Evolutionary conservation across 2,888 invertebrate species (phyloP), one percentile per base, ranked within the genome.

Genomic region (Drosophila fulvimacula): DNA sequence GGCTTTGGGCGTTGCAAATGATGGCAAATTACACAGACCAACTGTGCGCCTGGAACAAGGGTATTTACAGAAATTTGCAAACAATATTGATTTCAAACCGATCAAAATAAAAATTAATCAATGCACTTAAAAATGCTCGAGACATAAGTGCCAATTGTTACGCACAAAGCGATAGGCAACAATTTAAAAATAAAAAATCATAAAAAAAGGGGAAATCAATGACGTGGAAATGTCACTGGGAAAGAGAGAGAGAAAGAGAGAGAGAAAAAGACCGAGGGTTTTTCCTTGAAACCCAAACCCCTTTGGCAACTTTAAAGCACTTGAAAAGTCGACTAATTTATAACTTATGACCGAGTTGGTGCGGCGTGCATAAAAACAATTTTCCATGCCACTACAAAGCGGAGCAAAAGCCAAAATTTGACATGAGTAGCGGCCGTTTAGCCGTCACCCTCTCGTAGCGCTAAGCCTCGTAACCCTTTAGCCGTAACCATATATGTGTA

Each of bases 311-410:
- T 82, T 83, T 82, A 81, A 82, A 82, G 72, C 76, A 82, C 86
- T 81, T 77, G 74, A 85, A 79, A 81, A 79, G 81, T 88, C 82
- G 76, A 89, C 86, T 90, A 90, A 90, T 90, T 90, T 90, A 90
- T 90, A 89, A 88, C 90, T 88, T 86, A 90, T 90, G 90, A 88
- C 73, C 75, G 68, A 59, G 58, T 51, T 51, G 73, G 70, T 79
- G 83, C 78, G 36, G 53, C 52, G 62, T 61, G 42, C 84, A 90
- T 89, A 86, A 91, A 91, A 90, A 90, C 91, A 91, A 92, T 91
- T 91, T 91, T 88, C 85, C 87, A 92, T 89, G 91, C 91, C 91
- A 91, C 91, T 91, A 92, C 91, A 92, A 91, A 90, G 88, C 88
- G 79, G 91, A 91, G 90, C 92, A 90, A 73, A 79, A 74, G 83